phyloP scores from a whole-genome alignment of 2,113 vertebrate species.

The Oryzias javanicus region DNA sequence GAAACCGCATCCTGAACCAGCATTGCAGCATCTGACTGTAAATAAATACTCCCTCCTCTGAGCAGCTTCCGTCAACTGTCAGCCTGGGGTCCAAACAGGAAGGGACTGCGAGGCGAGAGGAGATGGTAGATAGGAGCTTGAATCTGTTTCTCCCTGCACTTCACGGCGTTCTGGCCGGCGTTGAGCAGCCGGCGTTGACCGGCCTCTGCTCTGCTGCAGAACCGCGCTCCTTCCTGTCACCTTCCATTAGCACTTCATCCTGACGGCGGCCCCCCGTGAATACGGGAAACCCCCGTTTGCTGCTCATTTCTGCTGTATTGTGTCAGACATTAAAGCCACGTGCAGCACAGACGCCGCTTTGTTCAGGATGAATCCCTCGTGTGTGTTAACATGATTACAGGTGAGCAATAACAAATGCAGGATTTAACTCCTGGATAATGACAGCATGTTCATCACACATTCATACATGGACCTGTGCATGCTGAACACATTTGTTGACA shows the following conservation, averaged over 20 bases:
- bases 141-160: slow-evolving; percentile 92
- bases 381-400: slow-evolving; percentile 59
- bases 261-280: slow-evolving; percentile 69
- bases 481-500: no score
- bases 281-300: slow-evolving; percentile 72
- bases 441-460: slow-evolving; percentile 39
- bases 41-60: slow-evolving; percentile 93
- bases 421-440: slow-evolving; percentile 54
- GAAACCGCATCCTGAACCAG: slow-evolving; percentile 99
- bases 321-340: slow-evolving; percentile 49
- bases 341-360: slow-evolving; percentile 46
- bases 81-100: slow-evolving; percentile 99
- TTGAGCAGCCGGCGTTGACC: slow-evolving; percentile 86
- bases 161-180: slow-evolving; percentile 83
- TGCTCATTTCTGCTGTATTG: slow-evolving; percentile 71
- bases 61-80: slow-evolving; percentile 96
- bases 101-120: slow-evolving; percentile 89
- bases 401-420: slow-evolving; percentile 59
- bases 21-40: slow-evolving; percentile 94
- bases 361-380: slow-evolving; percentile 62
- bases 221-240: slow-evolving; percentile 90
- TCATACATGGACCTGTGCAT: no score
- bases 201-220: slow-evolving; percentile 84
- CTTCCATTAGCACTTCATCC: slow-evolving; percentile 89
- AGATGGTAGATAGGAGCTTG: slow-evolving; percentile 94